Evolutionary conservation across 1,140 invertebrate genomes (phyloP), one percentile per base, ranked within the genome.

Genomic region (Cydia pomonella): DNA sequence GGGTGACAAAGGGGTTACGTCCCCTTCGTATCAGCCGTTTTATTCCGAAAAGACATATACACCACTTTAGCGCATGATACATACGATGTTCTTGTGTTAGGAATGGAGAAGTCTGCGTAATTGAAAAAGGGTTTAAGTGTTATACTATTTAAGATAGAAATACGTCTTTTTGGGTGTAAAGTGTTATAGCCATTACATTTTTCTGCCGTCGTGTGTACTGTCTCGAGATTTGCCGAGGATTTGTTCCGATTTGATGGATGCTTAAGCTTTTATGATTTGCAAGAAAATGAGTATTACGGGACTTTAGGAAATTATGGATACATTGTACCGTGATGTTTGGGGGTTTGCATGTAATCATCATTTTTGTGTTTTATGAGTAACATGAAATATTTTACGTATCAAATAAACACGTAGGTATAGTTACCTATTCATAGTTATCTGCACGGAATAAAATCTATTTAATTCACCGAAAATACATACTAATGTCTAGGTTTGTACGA

Each of bases 241-340:
- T 69, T 69, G 64, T 69, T 18, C n/a, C 64, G 27, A 33, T 33
- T 69, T 69, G 64, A 69, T 69, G 29, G 64, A 69, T 33, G 64
- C 64, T 33, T 69, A 69, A 69, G 64, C 64, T 69, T 69, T 69
- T 69, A 69, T 69, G 64, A 69, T 69, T 69, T 69, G 29, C 64
- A 69, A 69, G 64, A 69, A 38, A 69, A 69, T 66, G 63, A 66
- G 27, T 69, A 69, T 69, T 69, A 38, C 64, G 64, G 53, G 53
- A 23, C 21, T 59, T 18, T 59, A 7, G 53, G 53, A 59, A 59
- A 59, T 59, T 59, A 59, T 23, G 53, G 53, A 59, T 59, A 18
- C 47, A 59, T 59, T 59, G 53, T 59, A 59, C 53, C n/a, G 50
- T 53, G 18, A 59, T 59, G 53, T 59, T 59, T 23, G 53, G 53